Base-by-base conservation (phyloP, 2,113 vertebrate genomes). In the Gracilinanus agilis region DNA sequence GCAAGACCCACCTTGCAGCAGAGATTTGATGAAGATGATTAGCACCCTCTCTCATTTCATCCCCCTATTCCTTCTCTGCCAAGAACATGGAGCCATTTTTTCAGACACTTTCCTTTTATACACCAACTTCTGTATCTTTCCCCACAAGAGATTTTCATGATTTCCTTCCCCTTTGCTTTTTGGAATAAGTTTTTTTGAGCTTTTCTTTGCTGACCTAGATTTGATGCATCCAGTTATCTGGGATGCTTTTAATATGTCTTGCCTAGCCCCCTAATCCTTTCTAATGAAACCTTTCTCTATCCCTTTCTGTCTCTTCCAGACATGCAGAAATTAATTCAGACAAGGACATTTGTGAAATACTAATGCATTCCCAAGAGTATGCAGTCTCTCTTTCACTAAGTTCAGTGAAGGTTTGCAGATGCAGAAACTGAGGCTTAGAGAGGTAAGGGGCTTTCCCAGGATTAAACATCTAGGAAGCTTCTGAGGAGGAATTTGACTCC, bases 271-370 rank as follows among this genome's bases (percentile, higher is more conserved):
- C 54, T 88, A 94, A 93, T 95, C 96, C 92, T 93, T 95, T 96
- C 53, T 94, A 92, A 94, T 93, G 94, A 94, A 95, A 90, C 7
- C n/a, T 1, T 49, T 53, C 56, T 34, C 27, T 34, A 27, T 67
- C 61, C 61, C 61, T 67, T 67, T 67, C 61, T 67, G 61, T 34
- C 61, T 53, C 19, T 91, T 10, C 25, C 90, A 54, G 9, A 55
- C 91, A 89, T 29, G 95, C n/a, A 58, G 44, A 24, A 92, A 91
- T 94, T 95, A 94, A 95, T 93, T 95, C 83, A 96, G 93, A 56
- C 94, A 94, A 94, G 44, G 58, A 67, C 12, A 44, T 53, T 90
- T 44, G 67, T 3, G 4, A 67, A 91, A 94, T 44, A 61, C 3
- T 25, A 49, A 55, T 49, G n/a, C 1, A 44, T 27, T 67, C 44